A percentile compares a stretch with the other conserved stretches of the same genome.
These are phyloP conservation scores for Podiceps cristatus DNA, from an alignment of 2,113 vertebrate genomes.

Conservation along the genomic window DNA sequence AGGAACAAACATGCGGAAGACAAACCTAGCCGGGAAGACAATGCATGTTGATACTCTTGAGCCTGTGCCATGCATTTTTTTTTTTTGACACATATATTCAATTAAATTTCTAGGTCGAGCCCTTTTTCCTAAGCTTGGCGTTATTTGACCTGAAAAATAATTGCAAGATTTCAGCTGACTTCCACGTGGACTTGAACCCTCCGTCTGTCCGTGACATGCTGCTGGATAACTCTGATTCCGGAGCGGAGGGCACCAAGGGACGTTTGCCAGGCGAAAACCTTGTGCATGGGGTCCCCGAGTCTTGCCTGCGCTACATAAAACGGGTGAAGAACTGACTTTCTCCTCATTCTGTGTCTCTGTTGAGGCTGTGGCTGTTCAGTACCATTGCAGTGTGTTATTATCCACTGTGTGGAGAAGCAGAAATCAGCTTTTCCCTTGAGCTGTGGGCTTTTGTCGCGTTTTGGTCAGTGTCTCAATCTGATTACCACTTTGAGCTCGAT, in stretches of 20 bases:
- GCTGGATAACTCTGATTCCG: slow-evolving; percentile 9
- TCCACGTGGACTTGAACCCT: slow-evolving; percentile 93
- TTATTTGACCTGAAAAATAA: slow-evolving; percentile 92
- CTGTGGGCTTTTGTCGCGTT: background rate
- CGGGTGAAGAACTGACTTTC: slow-evolving; percentile 75
- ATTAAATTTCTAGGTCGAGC: slow-evolving; percentile 87
- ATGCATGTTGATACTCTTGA: background rate
- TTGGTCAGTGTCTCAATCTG: background rate
- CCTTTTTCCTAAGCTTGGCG: slow-evolving; percentile 94
- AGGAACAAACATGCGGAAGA: background rate
- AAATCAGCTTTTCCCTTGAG: background rate
- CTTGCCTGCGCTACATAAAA: slow-evolving; percentile 84
- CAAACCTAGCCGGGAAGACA: background rate
- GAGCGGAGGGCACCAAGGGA: background rate
- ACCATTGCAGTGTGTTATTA: rapidly evolving
- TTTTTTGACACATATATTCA: background rate
- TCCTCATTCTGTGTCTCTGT: background rate
- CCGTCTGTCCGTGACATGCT: slow-evolving; percentile 89
- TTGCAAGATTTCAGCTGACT: slow-evolving; percentile 96
- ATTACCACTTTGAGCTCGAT: rapidly evolving
- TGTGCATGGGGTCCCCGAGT: slow-evolving; percentile 83
- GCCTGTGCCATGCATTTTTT: background rate
- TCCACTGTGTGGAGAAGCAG: background rate
- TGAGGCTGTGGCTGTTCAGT: background rate
- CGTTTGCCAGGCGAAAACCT: slow-evolving; percentile 49